phyloP scores from a whole-genome alignment of 2,797 vertebrate genomes.

The Halcyon smyrnensis region DNA sequence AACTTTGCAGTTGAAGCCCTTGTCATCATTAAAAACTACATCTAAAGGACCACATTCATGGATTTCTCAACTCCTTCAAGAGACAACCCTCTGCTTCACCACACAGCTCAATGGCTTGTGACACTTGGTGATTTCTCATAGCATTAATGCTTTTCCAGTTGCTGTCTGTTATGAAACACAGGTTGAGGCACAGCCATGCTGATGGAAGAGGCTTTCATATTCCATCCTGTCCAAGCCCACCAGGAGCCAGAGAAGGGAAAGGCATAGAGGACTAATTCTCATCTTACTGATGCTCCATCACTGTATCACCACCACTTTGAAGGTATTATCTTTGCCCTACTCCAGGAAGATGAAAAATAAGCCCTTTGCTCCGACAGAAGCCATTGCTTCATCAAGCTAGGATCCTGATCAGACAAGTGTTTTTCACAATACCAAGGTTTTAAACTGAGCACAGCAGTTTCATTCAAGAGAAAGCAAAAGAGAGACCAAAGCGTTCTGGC shows the following conservation, averaged over 20 bases:
- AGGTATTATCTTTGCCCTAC: not conserved
- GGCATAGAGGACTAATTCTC: not conserved
- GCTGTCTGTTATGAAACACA: not conserved
- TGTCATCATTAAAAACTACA: not conserved
- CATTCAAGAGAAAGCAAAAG: not conserved
- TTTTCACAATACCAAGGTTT: not conserved
- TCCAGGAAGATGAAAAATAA: not conserved
- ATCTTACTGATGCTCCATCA: not conserved
- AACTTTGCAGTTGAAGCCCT: not conserved
- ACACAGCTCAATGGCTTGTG: not conserved
- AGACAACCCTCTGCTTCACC: not conserved
- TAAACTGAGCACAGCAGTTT: not conserved
- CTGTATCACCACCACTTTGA: not conserved
- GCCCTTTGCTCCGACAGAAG: constrained; percentile 3
- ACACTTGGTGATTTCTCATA: not conserved
- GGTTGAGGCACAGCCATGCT: not conserved
- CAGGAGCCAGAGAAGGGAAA: not conserved
- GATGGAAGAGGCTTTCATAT: not conserved
- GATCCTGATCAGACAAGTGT: not conserved
- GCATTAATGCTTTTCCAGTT: not conserved
- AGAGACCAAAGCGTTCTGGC: not conserved
- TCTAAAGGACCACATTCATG: not conserved
- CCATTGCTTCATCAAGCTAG: not conserved
- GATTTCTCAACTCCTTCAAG: not conserved
- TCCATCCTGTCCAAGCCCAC: not conserved